These are phyloP conservation scores for Pygoscelis adeliae DNA, from an alignment of 2,113 vertebrate species.

Conservation along the genomic window DNA sequence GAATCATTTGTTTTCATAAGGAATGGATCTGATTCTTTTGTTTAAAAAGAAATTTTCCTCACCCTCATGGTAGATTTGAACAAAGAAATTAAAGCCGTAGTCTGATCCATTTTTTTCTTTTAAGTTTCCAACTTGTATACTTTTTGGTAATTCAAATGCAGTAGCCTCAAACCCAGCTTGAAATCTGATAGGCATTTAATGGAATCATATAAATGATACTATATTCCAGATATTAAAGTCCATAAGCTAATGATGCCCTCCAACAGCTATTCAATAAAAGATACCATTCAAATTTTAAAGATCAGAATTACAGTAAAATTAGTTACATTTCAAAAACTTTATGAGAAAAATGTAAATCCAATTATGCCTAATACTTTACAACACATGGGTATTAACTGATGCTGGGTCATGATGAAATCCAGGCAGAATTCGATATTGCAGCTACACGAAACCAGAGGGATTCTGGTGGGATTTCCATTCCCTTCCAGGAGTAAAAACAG, in stretches of 20 bases:
- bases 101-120: neutral
- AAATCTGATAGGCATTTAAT: conserved; percentile 8
- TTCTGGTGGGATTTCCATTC: neutral
- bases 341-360: conserved; percentile 8
- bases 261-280: conserved; percentile 34
- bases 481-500: neutral
- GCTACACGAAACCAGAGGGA: neutral
- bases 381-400: neutral
- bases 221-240: conserved; percentile 19
- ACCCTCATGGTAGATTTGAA: conserved; percentile 19
- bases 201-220: conserved; percentile 27
- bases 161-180: conserved; percentile 20
- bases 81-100: conserved; percentile 15
- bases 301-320: conserved; percentile 24
- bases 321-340: conserved; percentile 37
- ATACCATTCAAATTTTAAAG: conserved; percentile 19
- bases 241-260: neutral
- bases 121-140: neutral
- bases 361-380: conserved; percentile 30
- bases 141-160: neutral
- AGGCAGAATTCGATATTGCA: neutral
- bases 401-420: neutral
- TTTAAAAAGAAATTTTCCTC: conserved; percentile 48
- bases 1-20: conserved; percentile 63
- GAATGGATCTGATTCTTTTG: conserved; percentile 45